Conservation (phyloP, 2,888 invertebrate species). For the Stictocephala bisonia region DNA sequence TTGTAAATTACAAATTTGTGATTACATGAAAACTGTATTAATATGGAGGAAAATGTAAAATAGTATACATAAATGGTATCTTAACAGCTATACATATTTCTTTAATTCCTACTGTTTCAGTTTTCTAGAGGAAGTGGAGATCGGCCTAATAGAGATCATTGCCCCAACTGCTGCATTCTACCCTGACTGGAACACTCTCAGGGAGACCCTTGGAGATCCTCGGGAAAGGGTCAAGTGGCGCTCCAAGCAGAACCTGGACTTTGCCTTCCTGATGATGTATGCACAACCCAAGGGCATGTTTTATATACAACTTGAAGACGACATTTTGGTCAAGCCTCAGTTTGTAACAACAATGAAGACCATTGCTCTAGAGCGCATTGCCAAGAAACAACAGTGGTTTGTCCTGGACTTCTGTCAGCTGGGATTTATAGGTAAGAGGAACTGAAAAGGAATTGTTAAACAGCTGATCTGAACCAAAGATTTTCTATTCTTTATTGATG, state of each 20-base stretch:
- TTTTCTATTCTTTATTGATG: too few species aligned
- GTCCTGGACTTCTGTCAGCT: conserved; percentile 93
- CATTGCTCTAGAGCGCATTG: conserved; percentile 81
- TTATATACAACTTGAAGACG: conserved; percentile 95
- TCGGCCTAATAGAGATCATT: conserved; percentile 89
- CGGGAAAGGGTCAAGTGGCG: conserved; percentile 89
- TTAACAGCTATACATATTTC: too few species aligned
- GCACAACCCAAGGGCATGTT: conserved; percentile 88
- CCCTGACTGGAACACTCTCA: conserved; percentile 82
- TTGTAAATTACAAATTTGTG: too few species aligned
- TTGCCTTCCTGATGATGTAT: conserved; percentile 94
- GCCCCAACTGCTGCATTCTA: conserved; percentile 88
- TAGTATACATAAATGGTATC: neutral
- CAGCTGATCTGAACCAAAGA: too few species aligned
- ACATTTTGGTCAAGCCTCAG: conserved; percentile 87
- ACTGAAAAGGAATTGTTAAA: too few species aligned
- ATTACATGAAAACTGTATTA: too few species aligned
- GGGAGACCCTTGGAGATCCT: conserved; percentile 76
- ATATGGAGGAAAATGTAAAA: too few species aligned
- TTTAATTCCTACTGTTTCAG: conserved; percentile 52
- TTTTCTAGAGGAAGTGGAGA: conserved; percentile 78
- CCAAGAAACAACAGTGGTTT: conserved; percentile 84
- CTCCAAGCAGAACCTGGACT: conserved; percentile 95
- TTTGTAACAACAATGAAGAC: conserved; percentile 88
- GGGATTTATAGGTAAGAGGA: conserved; percentile 92